Conservation (phyloP, 2,888 invertebrate genomes). For the Papilio demoleus region DNA sequence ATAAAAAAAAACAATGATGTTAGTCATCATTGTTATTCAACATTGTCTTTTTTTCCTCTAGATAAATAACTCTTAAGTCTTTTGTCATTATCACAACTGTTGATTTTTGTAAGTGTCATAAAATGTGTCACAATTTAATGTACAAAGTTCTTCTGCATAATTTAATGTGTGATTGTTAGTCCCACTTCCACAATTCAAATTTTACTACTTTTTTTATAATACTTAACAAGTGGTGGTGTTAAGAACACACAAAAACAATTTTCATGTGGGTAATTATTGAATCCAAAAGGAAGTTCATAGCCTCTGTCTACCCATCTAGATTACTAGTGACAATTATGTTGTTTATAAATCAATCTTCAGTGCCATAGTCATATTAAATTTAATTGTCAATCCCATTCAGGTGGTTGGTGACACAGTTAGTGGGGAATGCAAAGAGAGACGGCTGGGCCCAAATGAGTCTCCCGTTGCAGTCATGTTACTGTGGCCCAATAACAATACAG, state of each 20-base stretch:
- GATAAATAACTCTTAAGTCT: constrained; percentile 17
- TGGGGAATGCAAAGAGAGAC: constrained; percentile 96
- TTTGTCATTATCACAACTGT: constrained; percentile 22
- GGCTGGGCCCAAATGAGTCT: constrained; percentile 91
- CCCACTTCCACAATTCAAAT: no score
- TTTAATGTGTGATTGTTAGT: not conserved
- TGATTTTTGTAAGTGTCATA: constrained; percentile 1
- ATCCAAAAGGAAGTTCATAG: no score
- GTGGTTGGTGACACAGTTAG: constrained; percentile 94
- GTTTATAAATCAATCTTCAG: not conserved
- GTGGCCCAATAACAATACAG: constrained; percentile 88
- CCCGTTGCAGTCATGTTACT: constrained; percentile 92
- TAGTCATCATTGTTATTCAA: constrained; percentile 32
- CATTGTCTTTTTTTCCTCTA: constrained; percentile 31
- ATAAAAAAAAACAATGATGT: constrained; percentile 30
- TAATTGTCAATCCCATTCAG: constrained; percentile 49
- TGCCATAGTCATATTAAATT: not conserved
- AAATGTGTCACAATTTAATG: constrained; percentile 33
- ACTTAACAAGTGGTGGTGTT: no score
- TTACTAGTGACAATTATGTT: no score
- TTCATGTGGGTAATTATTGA: no score
- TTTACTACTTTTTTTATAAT: no score
- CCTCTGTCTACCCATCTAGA: no score
- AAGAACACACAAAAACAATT: no score
- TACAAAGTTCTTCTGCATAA: constrained; percentile 17